Evolutionary conservation across 2,113 vertebrate genomes (phyloP), one percentile per base, ranked within the genome.

Genomic region (Terrapene triunguis): DNA sequence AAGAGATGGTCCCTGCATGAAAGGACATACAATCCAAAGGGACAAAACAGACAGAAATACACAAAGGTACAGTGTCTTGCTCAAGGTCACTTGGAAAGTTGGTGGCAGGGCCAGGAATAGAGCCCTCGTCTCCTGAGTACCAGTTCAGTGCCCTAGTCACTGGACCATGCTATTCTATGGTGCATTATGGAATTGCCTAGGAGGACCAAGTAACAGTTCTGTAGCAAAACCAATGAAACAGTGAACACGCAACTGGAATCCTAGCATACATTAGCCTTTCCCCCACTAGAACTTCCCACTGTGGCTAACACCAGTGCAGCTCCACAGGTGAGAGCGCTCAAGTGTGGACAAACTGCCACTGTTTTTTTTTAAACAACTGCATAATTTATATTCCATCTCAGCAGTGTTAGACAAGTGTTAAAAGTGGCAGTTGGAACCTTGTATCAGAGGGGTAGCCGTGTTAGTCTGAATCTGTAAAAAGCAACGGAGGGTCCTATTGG

Each of bases 341-440:
- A 57, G 16, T 0, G 6, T 19, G 12, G 0, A 1, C 44, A 5
- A 0, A 0, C 16, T 0, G 3, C 47, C 74, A 65, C 62, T 35
- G 55, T 6, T 21, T 10, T 24, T 65, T 62, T 29, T 59, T 59
- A 38, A 72, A 38, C 38, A 74, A 42, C 5, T 42, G 10, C n/a
- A 22, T 74, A 5, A 42, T 42, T 74, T 74, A 38, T 11, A 74
- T 42, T 74, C 38, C 10, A 74, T 12, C 5, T 10, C n/a, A 74
- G 72, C 72, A 42, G n/a, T 4, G 19, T n/a, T 38, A 72, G 32
- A 38, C n/a, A 72, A 69, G 69, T 38, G 19, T 21, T 5, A 51
- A 27, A 74, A 29, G 24, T 47, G 4, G 11, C 47, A 16, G 53
- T 29, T 1, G 0, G 17, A 17, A 25, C 32, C 21, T 38, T 42